Evolutionary conservation across 2,797 vertebrate genomes (phyloP), one percentile per base, ranked within the genome.

Genomic region (Aythya fuligula): DNA sequence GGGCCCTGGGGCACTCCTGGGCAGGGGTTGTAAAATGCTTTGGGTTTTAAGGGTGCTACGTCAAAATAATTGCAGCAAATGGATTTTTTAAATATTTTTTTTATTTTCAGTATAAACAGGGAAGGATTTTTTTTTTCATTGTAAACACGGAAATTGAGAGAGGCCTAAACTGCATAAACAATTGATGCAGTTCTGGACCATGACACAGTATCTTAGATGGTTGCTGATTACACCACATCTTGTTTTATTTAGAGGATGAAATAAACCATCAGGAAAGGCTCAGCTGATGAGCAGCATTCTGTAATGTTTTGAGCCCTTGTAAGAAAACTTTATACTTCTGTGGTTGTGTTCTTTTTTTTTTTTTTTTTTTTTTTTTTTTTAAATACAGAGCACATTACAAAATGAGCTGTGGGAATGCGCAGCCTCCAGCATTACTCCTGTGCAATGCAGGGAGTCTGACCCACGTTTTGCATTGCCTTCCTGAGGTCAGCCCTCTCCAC

Each of bases 191-290:
- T 84, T 95, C 58, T 84, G 41, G 62, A 79, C 62, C 32, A 71
- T 90, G 75, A 74, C 85, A 75, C 60, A 12, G 47, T 88, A 56
- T 85, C 77, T 86, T 34, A 72, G 54, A 66, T 75, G n/a, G 45
- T 34, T 90, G 70, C 62, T 90, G 73, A 70, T 91, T 84, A 79
- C 51, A 39, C 60, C 47, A 57, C 20, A 25, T 75, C 70, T 82
- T 81, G 54, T 91, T 93, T 91, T 92, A 82, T 92, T 90, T 95
- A 90, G 62, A 85, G 66, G 64, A 34, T 93, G 47, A 90, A 85
- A 62, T 81, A 84, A 93, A 57, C 56, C 17, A 39, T 67, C 45
- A 45, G 45, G 43, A 78, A 94, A 73, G 20, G 15, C 43, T 88
- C 45, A 27, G 28, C 41, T 67, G 51, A 53, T 75, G 47, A 74